Conservation (phyloP, 2,797 vertebrate species). For the Brachymystax lenok region DNA sequence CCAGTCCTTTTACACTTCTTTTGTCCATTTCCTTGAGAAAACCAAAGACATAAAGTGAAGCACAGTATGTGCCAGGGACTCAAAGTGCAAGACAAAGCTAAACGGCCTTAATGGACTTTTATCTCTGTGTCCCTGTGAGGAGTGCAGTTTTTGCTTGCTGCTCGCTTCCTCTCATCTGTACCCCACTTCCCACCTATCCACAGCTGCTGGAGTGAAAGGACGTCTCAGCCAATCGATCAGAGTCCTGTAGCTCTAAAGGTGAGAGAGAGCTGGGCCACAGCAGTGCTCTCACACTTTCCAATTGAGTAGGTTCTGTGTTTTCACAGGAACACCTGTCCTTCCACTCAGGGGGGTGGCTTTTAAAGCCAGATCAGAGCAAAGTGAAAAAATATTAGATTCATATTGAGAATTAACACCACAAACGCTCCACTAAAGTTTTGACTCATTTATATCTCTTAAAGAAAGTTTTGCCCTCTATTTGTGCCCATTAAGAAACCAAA, state of each 20-base stretch:
- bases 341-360: neutral
- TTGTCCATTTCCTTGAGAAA: neutral
- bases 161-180: neutral
- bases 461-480: neutral
- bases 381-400: neutral
- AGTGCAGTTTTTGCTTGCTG: neutral
- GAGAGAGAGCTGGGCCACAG: neutral
- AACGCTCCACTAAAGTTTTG: neutral
- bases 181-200: constrained; percentile 43
- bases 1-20: neutral
- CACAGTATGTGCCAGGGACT: constrained; percentile 16
- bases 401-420: neutral
- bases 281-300: neutral
- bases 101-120: constrained; percentile 44
- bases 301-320: neutral
- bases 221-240: constrained; percentile 22
- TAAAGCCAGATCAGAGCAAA: neutral
- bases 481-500: constrained; percentile 2
- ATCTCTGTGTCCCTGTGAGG: constrained; percentile 7
- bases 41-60: constrained; percentile 4
- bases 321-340: neutral
- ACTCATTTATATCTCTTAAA: neutral
- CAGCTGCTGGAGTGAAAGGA: neutral
- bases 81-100: constrained; percentile 27
- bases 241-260: constrained; percentile 34